A percentile compares a stretch with the other conserved stretches of the same genome.
Evolutionary conservation across 2,113 vertebrate genomes (phyloP).

Genomic region (Isichthys henryi): DNA sequence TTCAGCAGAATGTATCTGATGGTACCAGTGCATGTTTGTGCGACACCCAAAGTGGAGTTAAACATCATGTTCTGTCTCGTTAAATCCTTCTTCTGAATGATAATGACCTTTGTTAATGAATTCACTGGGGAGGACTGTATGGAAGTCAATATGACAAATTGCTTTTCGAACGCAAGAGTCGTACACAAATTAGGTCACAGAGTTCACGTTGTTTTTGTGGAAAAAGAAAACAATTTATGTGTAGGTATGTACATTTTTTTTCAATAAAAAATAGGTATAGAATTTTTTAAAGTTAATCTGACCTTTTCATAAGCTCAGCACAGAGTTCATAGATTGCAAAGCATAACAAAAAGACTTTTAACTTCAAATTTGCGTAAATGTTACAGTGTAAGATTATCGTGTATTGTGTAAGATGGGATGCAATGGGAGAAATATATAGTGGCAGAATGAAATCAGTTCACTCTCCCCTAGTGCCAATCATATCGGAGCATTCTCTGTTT

Average conservation of each 20-base stretch:
- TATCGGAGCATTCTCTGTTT: background rate
- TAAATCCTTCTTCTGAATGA: constrained; percentile 2
- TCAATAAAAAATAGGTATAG: background rate
- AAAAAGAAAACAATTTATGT: background rate
- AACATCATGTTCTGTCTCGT: background rate
- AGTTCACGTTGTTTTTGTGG: background rate
- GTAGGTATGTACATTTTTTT: background rate
- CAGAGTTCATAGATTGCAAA: background rate
- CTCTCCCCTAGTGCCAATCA: background rate
- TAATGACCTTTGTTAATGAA: constrained; percentile 6
- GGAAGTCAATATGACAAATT: constrained; percentile 10
- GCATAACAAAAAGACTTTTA: background rate
- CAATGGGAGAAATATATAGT: background rate
- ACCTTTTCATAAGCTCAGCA: background rate
- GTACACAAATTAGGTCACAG: background rate
- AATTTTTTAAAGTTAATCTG: background rate
- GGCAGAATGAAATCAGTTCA: background rate
- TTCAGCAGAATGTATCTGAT: background rate
- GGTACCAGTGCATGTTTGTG: background rate
- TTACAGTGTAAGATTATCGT: background rate
- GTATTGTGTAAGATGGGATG: background rate
- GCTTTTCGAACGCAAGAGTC: background rate
- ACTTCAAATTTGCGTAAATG: background rate
- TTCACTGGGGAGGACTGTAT: background rate
- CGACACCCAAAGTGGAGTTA: background rate